Percentiles rank a stretch among this genome's conserved stretches.
Evolutionary conservation across 2,113 vertebrate species (phyloP).

Genomic region (Oophaga pumilio): DNA sequence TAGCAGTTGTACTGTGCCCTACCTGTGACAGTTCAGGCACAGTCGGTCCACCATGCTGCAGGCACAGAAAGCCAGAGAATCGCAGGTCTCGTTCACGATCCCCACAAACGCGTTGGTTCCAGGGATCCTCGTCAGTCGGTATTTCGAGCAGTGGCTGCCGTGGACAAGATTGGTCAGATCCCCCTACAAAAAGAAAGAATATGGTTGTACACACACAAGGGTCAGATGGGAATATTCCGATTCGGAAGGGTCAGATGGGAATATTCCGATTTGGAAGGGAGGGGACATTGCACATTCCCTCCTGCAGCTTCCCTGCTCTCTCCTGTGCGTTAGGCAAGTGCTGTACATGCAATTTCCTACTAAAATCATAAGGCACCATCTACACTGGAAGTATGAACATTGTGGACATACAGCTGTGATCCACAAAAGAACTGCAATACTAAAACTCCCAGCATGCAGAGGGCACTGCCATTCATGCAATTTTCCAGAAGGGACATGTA

Average conservation of each 20-base stretch:
- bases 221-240: no score
- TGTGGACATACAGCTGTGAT: no score
- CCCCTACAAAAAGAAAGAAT: constrained; percentile 73
- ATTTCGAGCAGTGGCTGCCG: constrained; percentile 96
- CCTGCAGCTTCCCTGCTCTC: no score
- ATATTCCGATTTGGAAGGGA: no score
- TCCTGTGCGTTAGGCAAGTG: no score
- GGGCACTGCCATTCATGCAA: neutral
- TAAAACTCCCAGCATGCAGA: no score
- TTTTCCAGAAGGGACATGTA: neutral
- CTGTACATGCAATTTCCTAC: no score
- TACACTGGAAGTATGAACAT: no score
- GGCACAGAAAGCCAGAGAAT: constrained; percentile 95
- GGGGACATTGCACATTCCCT: no score
- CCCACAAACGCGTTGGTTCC: constrained; percentile 96
- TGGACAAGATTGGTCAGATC: constrained; percentile 97
- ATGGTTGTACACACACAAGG: neutral
- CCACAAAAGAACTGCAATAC: no score
- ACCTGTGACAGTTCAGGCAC: constrained; percentile 99
- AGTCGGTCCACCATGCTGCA: constrained; percentile 98
- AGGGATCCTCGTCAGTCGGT: constrained; percentile 89
- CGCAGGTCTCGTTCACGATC: constrained; percentile 95
- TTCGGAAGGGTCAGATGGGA: no score
- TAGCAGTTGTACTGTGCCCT: neutral
- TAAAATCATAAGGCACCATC: no score